phyloP scores from a whole-genome alignment of 2,888 invertebrate genomes.

The Diarsia brunnea region DNA sequence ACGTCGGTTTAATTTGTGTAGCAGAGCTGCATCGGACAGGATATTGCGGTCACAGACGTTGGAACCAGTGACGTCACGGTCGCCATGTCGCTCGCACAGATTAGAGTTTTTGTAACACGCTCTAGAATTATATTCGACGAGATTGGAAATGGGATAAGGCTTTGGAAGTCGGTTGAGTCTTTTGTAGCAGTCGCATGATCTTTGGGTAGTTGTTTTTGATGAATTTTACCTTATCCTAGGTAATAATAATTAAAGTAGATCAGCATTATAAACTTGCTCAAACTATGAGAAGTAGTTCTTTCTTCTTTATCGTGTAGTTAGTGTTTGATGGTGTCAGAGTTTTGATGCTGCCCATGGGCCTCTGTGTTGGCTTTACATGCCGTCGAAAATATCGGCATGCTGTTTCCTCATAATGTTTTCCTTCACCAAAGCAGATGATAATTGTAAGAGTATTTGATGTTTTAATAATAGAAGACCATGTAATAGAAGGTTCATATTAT shows the following conservation, averaged over 20 bases:
- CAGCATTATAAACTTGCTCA: not conserved
- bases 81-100: constrained; percentile 35
- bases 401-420: no score
- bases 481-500: not conserved
- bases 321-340: no score
- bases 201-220: not conserved
- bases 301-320: no score
- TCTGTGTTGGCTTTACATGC: no score
- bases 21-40: constrained; percentile 65
- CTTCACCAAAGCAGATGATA: no score
- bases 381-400: no score
- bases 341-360: no score
- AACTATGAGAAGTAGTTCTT: no score
- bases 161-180: not conserved
- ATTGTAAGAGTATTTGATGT: no score
- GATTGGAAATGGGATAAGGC: constrained; percentile 27
- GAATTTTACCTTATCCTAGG: not conserved
- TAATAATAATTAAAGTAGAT: not conserved
- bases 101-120: constrained; percentile 54
- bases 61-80: constrained; percentile 57
- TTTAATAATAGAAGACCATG: no score
- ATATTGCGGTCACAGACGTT: constrained; percentile 65
- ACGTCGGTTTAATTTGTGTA: constrained; percentile 65
- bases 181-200: not conserved
- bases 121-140: constrained; percentile 12